phyloP scores from a whole-genome alignment of 2,113 vertebrate species.

The Grus americana region DNA sequence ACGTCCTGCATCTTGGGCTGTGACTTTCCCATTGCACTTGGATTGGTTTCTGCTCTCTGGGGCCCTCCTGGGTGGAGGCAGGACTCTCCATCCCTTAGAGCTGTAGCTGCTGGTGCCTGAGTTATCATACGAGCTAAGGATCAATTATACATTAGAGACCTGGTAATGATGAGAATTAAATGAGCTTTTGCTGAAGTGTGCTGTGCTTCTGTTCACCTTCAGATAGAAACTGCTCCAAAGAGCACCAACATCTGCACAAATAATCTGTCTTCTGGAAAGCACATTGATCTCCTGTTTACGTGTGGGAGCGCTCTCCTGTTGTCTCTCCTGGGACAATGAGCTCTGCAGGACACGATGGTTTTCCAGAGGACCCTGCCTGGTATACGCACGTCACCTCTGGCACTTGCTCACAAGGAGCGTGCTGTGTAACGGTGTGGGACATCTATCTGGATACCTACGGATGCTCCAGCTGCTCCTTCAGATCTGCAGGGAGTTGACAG shows the following conservation, averaged over 20 bases:
- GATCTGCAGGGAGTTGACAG: background rate
- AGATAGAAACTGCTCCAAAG: slow-evolving; percentile 50
- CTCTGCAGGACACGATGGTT: background rate
- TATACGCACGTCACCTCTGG: background rate
- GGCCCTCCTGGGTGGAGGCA: background rate
- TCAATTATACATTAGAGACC: slow-evolving; percentile 71
- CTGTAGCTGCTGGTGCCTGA: background rate
- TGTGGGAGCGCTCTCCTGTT: background rate
- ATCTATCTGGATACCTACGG: fast-evolving
- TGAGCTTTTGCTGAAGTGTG: slow-evolving; percentile 59
- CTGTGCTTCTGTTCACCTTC: slow-evolving; percentile 52
- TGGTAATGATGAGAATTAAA: slow-evolving; percentile 72
- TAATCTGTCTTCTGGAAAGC: slow-evolving; percentile 61
- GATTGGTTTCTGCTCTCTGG: background rate
- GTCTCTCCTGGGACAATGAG: background rate
- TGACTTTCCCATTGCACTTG: background rate
- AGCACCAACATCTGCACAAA: slow-evolving; percentile 70
- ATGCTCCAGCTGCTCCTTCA: background rate
- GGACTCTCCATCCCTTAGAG: background rate
- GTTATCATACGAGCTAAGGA: slow-evolving; percentile 44
- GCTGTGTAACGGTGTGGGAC: background rate
- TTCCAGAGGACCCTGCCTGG: background rate
- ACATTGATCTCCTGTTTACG: background rate
- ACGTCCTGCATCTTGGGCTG: background rate
- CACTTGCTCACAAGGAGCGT: fast-evolving